Base-by-base conservation (phyloP, 2,113 vertebrate species). In the Sisor rabdophorus region DNA sequence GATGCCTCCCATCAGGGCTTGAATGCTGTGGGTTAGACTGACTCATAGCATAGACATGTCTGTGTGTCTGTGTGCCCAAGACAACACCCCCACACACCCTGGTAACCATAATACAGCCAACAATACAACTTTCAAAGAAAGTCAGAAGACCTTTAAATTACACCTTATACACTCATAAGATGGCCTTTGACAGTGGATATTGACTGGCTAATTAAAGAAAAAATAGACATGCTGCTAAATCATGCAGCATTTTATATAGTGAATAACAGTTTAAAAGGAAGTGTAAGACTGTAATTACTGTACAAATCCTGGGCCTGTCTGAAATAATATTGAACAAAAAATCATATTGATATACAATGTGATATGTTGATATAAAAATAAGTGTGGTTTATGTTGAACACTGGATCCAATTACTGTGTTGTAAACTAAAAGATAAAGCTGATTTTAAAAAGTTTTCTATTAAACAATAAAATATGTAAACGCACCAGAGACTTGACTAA, bases 1-100 rank as follows among this genome's bases (percentile, higher is more conserved):
- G 54, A 79, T 79, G 79, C 82, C 75, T 81, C 77, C 79, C 77
- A 65, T 77, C 63, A 15, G 70, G 70, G 58, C 79, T n/a, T 7
- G 68, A 44, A 36, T 74, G 47, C 83, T 76, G 60, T 69, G 63
- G 24, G 12, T 70, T 77, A 70, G 12, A 7, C 70, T 88, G 84
- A 91, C 81, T 89, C 90, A 90, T 74, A 73, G 81, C 82, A 67
- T 56, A 85, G 85, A 79, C 86, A 86, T 74, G 84, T 83, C 85
- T 81, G 47, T 16, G 1, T 61, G 77, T 63, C 84, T 84, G 75
- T 69, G 22, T 84, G 82, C 78, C 61, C 74, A 70, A 71, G 67
- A 79, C 78, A 69, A 81, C 74, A 67, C 77, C 26, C 74, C 68
- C 40, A 76, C 72, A 80, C 64, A 54, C 73, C 70, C 59, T 61